Conservation (phyloP, 2,888 invertebrate species). For the Cacoxenus indagator region DNA sequence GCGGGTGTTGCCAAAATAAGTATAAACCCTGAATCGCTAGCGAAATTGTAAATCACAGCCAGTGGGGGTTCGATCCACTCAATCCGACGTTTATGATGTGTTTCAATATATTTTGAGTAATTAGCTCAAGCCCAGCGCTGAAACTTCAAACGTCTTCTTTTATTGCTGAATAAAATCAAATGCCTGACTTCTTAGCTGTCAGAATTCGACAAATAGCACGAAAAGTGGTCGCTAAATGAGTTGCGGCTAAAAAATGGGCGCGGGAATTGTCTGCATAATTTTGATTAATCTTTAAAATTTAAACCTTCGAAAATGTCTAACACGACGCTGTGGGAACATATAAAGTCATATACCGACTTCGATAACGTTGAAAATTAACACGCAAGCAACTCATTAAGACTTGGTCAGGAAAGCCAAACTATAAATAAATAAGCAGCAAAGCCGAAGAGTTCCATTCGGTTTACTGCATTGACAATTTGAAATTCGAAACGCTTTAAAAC, state of each 20-base stretch:
- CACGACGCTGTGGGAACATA: not conserved
- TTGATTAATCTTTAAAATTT: not conserved
- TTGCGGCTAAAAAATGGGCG: not conserved
- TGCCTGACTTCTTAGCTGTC: not conserved
- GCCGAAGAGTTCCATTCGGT: constrained; percentile 3
- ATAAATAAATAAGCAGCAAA: not conserved
- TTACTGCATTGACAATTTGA: constrained; percentile 57
- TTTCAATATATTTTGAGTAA: not conserved
- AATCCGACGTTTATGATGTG: not conserved
- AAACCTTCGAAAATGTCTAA: not conserved
- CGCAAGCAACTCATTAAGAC: constrained; percentile 5
- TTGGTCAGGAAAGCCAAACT: not conserved
- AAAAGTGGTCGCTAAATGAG: not conserved
- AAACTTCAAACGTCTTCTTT: not conserved
- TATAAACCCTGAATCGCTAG: constrained; percentile 1
- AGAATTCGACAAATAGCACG: constrained; percentile 1
- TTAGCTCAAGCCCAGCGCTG: not conserved
- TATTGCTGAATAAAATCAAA: not conserved
- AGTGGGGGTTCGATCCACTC: not conserved
- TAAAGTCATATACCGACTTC: not conserved
- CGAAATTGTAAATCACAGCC: not conserved
- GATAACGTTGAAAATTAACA: constrained; percentile 4
- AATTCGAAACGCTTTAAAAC: constrained; percentile 63
- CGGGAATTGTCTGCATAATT: not conserved
- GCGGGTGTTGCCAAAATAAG: no score